These are phyloP conservation scores for Dryas iulia DNA, from an alignment of 1,140 invertebrate species.

Conservation along the genomic window DNA sequence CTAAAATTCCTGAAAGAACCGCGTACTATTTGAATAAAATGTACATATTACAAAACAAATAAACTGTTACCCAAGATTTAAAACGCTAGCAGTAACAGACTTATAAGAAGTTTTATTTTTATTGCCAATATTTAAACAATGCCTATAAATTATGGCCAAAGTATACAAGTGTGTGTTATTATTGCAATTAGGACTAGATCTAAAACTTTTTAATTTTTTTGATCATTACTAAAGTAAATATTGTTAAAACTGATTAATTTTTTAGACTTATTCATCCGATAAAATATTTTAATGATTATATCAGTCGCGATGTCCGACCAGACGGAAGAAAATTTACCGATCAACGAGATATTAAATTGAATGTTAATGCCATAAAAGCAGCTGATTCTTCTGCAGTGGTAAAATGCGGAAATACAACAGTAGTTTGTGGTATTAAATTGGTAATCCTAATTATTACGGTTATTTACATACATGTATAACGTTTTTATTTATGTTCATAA, in stretches of 20 bases:
- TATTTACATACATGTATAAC: too few relatives aligned
- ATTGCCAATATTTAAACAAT: not conserved
- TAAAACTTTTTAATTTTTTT: constrained; percentile 32
- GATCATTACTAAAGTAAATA: constrained; percentile 30
- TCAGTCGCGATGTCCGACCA: constrained; percentile 53
- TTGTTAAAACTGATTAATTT: constrained; percentile 16
- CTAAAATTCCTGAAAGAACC: not conserved
- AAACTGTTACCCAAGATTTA: too few relatives aligned
- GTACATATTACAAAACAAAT: not conserved
- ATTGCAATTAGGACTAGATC: not conserved
- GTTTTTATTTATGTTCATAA: too few relatives aligned
- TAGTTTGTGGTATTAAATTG: constrained; percentile 68
- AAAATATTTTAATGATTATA: constrained; percentile 68
- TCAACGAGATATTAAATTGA: constrained; percentile 62
- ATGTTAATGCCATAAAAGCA: constrained; percentile 60
- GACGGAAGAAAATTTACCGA: constrained; percentile 63
- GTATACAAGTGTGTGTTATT: constrained; percentile 52
- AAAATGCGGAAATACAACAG: constrained; percentile 70
- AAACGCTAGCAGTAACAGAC: too few relatives aligned
- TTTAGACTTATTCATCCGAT: constrained; percentile 65
- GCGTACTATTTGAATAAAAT: not conserved
- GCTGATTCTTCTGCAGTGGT: constrained; percentile 65
- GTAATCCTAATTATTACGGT: constrained; percentile 36
- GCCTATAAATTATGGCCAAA: constrained; percentile 49
- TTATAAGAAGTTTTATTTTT: too few relatives aligned